These are phyloP conservation scores for Peromyscus leucopus DNA, from an alignment of 2,113 vertebrate genomes.

Conservation along the genomic window DNA sequence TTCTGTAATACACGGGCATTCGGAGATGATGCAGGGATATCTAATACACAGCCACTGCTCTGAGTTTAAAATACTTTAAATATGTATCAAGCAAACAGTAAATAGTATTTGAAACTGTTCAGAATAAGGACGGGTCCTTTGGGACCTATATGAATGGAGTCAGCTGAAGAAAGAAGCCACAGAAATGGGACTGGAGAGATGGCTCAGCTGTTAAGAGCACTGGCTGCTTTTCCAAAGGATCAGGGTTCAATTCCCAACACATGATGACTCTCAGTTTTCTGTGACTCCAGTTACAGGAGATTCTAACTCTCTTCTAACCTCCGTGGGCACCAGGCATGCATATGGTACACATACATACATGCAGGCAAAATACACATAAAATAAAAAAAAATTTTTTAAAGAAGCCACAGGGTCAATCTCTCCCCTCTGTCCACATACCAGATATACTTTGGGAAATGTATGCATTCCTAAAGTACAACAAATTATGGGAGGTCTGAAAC, in stretches of 20 bases:
- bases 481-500: conserved; percentile 29
- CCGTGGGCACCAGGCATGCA: not conserved
- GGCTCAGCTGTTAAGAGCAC: not conserved
- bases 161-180: conserved; percentile 24
- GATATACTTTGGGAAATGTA: conserved; percentile 27
- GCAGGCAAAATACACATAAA: not conserved
- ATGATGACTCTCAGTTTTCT: not conserved
- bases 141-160: not conserved
- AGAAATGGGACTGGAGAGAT: not conserved
- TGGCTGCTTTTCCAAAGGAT: not conserved
- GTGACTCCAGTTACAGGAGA: not conserved
- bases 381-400: not conserved
- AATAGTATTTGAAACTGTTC: conserved; percentile 35
- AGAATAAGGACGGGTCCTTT: not conserved
- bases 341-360: not conserved
- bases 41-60: not conserved
- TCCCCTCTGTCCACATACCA: not conserved
- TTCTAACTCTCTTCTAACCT: not conserved
- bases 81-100: not conserved
- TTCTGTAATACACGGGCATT: conserved; percentile 1
- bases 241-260: not conserved
- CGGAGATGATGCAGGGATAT: conserved; percentile 24
- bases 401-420: not conserved
- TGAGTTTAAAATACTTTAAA: conserved; percentile 35
- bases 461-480: not conserved